Percentiles rank a stretch among this genome's conserved stretches.
Conservation (phyloP, 2,888 invertebrate species). For the Callimorpha dominula region DNA sequence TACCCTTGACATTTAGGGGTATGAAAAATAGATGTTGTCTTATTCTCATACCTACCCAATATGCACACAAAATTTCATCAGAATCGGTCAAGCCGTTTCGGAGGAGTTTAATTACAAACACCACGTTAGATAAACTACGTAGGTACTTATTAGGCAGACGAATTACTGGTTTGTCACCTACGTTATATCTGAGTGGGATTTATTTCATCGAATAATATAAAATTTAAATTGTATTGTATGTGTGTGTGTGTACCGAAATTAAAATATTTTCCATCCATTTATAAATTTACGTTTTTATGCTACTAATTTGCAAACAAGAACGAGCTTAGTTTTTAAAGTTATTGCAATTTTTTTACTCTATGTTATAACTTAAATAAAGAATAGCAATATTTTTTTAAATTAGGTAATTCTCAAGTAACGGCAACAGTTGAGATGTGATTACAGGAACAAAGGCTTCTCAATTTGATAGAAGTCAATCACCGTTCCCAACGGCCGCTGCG, state of each 20-base stretch:
- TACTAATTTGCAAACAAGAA: background rate
- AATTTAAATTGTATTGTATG: background rate
- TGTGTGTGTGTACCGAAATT: background rate
- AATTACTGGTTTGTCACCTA: background rate
- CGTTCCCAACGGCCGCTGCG: background rate
- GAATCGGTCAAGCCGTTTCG: too few species aligned
- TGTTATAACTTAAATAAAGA: background rate
- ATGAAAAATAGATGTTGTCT: too few species aligned
- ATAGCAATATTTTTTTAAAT: background rate
- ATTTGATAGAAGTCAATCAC: background rate
- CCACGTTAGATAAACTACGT: too few species aligned
- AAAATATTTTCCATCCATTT: background rate
- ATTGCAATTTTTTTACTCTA: background rate
- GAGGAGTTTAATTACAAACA: too few species aligned
- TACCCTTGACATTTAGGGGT: too few species aligned
- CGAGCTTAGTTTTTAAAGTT: background rate
- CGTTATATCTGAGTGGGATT: background rate
- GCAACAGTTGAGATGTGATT: background rate
- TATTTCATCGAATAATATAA: background rate
- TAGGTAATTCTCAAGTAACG: background rate
- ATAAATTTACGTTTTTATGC: background rate
- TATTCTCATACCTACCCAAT: too few species aligned
- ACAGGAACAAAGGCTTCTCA: background rate
- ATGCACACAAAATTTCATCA: too few species aligned
- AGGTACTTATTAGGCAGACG: background rate